These are phyloP conservation scores for Colaptes auratus DNA, from an alignment of 2,113 vertebrate species.

Conservation along the genomic window DNA sequence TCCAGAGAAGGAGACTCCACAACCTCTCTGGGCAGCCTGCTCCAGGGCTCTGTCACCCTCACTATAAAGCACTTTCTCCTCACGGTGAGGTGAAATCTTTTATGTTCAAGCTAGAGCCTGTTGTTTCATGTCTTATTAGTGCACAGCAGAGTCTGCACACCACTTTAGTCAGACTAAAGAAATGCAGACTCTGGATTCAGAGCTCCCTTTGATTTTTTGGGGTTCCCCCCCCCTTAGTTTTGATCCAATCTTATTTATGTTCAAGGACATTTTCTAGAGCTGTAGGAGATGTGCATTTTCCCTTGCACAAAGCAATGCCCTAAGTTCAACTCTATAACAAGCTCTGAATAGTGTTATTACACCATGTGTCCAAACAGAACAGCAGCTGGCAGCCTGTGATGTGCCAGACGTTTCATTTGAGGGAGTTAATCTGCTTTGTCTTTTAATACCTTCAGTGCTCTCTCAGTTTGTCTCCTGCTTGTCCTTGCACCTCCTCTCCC, in stretches of 20 bases:
- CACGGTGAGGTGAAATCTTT: too few species aligned
- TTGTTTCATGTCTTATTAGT: too few species aligned
- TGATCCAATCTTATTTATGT: not conserved
- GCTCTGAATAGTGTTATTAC: not conserved
- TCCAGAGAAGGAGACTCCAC: too few species aligned
- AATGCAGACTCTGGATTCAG: not conserved
- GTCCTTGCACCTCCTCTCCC: not conserved
- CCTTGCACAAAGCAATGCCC: not conserved
- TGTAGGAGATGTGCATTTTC: not conserved
- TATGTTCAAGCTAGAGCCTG: too few species aligned
- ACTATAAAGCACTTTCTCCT: too few species aligned
- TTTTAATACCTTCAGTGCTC: not conserved
- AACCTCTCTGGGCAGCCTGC: too few species aligned
- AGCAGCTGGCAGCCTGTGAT: not conserved
- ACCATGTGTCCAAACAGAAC: not conserved
- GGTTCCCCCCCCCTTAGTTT: not conserved
- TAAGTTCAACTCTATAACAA: not conserved
- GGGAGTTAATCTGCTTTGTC: constrained; percentile 39
- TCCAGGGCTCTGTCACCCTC: too few species aligned
- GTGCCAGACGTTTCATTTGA: not conserved
- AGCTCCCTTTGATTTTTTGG: not conserved
- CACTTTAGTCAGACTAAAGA: too few species aligned
- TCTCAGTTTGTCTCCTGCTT: not conserved
- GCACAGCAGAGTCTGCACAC: too few species aligned
- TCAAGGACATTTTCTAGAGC: not conserved